Evolutionary conservation across 1,140 invertebrate genomes (phyloP).

Genomic region (Drosophila erecta): DNA sequence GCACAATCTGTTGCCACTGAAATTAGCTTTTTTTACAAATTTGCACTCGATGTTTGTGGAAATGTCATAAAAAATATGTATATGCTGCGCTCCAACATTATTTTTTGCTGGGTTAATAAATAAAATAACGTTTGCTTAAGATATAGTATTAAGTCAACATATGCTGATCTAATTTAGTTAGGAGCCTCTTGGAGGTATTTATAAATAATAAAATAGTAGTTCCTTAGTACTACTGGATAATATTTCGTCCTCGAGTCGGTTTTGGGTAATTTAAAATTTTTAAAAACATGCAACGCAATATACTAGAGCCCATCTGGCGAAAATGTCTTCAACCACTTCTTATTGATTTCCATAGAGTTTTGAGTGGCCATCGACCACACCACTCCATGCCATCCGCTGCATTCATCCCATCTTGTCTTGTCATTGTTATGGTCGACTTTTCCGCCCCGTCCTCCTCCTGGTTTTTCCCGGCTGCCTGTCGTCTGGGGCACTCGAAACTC

Average conservation of each 20-base stretch:
- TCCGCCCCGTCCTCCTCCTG: background rate
- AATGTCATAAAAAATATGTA: conserved; percentile 4
- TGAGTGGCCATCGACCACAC: conserved; percentile 36
- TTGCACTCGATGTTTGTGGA: conserved; percentile 12
- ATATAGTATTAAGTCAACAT: background rate
- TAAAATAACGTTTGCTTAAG: background rate
- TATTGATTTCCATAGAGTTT: conserved; percentile 52
- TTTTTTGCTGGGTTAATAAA: background rate
- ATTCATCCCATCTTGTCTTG: conserved; percentile 54
- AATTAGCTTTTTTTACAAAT: conserved; percentile 23
- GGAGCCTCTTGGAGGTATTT: too few species aligned
- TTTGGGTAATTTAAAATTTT: background rate
- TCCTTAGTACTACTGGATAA: too few species aligned
- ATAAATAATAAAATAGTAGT: too few species aligned
- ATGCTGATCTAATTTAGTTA: too few species aligned
- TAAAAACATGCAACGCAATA: background rate
- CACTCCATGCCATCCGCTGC: conserved; percentile 32
- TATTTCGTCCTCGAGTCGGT: too few species aligned
- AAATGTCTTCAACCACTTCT: conserved; percentile 42
- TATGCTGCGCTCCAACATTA: conserved; percentile 4
- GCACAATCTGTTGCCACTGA: conserved; percentile 8
- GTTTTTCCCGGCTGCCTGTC: conserved; percentile 3
- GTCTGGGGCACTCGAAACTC: conserved; percentile 48
- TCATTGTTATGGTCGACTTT: conserved; percentile 65
- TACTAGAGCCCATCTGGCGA: background rate